A percentile compares a stretch with the other conserved stretches of the same genome.
Conservation (phyloP, 2,888 invertebrate species). For the Loripinus fragilis region DNA sequence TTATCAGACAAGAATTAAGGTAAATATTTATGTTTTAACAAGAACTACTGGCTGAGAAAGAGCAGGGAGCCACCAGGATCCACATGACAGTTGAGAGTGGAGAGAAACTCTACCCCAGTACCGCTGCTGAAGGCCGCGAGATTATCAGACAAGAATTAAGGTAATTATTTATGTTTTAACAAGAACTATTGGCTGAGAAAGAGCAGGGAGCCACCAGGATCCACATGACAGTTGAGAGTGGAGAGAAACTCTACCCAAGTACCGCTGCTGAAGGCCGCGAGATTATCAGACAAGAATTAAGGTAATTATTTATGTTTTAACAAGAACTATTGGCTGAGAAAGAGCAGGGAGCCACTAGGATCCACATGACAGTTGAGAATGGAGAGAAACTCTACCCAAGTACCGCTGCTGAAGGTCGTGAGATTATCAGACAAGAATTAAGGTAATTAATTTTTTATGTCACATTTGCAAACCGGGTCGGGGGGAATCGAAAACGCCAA, state of each 20-base stretch:
- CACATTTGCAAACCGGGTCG: conserved; percentile 88
- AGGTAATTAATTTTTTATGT: too few relatives aligned
- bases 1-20: conserved; percentile 90
- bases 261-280: conserved; percentile 95
- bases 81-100: conserved; percentile 94
- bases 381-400: conserved; percentile 94
- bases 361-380: too few relatives aligned
- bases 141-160: conserved; percentile 90
- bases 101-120: conserved; percentile 93
- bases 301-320: too few relatives aligned
- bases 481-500: too few relatives aligned
- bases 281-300: conserved; percentile 91
- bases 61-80: conserved; percentile 90
- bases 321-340: conserved; percentile 90
- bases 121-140: conserved; percentile 94
- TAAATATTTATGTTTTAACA: conserved; percentile 1
- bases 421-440: conserved; percentile 92
- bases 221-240: too few relatives aligned
- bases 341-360: conserved; percentile 90
- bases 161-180: conserved; percentile 55
- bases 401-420: conserved; percentile 94
- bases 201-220: conserved; percentile 90
- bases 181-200: conserved; percentile 91
- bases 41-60: conserved; percentile 90
- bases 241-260: conserved; percentile 93